phyloP scores from a whole-genome alignment of 1,140 invertebrate genomes.

The Lasioglossum albipes region DNA sequence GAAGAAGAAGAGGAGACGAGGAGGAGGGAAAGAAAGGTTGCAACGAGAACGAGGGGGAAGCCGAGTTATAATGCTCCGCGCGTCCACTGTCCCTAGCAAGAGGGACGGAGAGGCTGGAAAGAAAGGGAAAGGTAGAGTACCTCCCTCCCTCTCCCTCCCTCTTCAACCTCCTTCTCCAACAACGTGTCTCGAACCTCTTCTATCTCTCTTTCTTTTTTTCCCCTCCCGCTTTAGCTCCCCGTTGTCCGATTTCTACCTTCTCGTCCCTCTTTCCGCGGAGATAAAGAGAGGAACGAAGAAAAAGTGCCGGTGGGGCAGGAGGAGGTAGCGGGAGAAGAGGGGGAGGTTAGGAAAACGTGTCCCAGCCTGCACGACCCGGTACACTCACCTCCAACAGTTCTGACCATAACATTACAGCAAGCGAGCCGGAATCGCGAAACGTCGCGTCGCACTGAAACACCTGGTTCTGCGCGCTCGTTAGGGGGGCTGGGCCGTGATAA shows the following conservation, averaged over 20 bases:
- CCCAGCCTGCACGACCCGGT: slow-evolving; percentile 74
- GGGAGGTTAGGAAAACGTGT: slow-evolving; percentile 75
- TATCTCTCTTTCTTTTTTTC: slow-evolving; percentile 17
- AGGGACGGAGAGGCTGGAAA: slow-evolving; percentile 21
- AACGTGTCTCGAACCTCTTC: slow-evolving; percentile 5
- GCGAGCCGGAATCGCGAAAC: slow-evolving; percentile 28
- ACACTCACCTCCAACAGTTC: slow-evolving; percentile 72
- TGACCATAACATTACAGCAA: slow-evolving; percentile 72
- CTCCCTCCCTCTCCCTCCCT: slow-evolving; percentile 12
- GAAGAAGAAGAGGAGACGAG: slow-evolving; percentile 42
- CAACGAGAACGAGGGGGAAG: slow-evolving; percentile 23
- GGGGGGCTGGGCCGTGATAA: neutral
- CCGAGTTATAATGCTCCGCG: slow-evolving; percentile 67
- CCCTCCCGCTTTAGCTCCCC: neutral
- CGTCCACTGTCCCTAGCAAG: slow-evolving; percentile 62
- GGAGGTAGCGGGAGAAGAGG: slow-evolving; percentile 29
- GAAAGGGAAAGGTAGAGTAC: slow-evolving; percentile 5
- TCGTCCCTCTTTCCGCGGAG: slow-evolving; percentile 33
- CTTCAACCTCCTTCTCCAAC: slow-evolving; percentile 4
- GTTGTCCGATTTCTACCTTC: slow-evolving; percentile 29
- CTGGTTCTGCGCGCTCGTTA: slow-evolving; percentile 46
- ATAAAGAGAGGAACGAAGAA: slow-evolving; percentile 56
- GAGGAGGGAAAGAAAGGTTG: slow-evolving; percentile 46
- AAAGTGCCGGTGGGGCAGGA: slow-evolving; percentile 34
- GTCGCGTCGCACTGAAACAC: slow-evolving; percentile 29